Conservation (phyloP, 2,888 invertebrate species). For the Mythimna pallens region DNA sequence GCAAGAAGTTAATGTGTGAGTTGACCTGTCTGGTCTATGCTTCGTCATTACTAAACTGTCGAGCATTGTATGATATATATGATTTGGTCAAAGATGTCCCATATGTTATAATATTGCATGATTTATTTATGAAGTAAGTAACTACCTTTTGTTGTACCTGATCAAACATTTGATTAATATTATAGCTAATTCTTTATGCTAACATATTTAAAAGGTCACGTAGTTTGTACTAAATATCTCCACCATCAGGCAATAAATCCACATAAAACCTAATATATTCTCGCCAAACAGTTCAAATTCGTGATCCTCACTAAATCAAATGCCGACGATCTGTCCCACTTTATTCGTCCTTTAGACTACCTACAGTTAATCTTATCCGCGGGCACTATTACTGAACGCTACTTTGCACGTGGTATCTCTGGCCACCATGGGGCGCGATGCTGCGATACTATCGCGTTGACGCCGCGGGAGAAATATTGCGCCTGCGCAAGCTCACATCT, state of each 20-base stretch:
- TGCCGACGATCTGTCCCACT: constrained; percentile 65
- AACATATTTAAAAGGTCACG: background rate
- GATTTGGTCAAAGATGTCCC: constrained; percentile 1
- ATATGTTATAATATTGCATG: background rate
- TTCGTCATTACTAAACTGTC: background rate
- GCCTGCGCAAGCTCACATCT: constrained; percentile 62
- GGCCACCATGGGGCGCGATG: constrained; percentile 68
- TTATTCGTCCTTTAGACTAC: constrained; percentile 60
- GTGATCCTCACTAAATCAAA: constrained; percentile 60
- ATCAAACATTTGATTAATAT: background rate
- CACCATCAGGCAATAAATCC: constrained; percentile 36
- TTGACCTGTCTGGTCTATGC: background rate
- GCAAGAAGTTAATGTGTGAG: background rate
- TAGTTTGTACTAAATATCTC: constrained; percentile 10
- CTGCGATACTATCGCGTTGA: constrained; percentile 76
- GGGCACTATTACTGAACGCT: constrained; percentile 61
- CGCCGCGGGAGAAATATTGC: constrained; percentile 71
- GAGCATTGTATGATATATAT: constrained; percentile 17
- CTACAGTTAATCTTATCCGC: constrained; percentile 64
- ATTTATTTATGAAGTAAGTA: constrained; percentile 2
- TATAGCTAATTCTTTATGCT: background rate
- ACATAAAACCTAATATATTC: constrained; percentile 42
- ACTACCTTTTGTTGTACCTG: constrained; percentile 1
- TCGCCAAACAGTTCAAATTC: constrained; percentile 47
- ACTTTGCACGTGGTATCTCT: constrained; percentile 62